Conservation (phyloP, 2,797 vertebrate species). For the Hippoglossus hippoglossus region DNA sequence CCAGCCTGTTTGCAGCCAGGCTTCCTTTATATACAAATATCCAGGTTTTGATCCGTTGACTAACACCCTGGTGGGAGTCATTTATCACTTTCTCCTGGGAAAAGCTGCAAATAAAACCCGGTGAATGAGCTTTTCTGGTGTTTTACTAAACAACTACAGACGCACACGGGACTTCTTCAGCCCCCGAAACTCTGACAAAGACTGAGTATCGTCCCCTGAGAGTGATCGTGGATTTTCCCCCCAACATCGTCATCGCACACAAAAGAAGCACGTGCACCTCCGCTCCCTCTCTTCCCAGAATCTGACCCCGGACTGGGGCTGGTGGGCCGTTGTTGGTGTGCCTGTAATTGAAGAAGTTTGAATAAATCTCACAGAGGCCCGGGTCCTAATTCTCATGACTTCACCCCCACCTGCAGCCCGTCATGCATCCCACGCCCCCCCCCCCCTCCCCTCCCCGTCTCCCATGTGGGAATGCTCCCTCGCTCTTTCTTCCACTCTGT, state of each 20-base stretch:
- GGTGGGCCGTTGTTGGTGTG: constrained; percentile 33
- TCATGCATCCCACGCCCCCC: constrained; percentile 33
- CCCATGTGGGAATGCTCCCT: constrained; percentile 65
- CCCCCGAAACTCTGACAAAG: constrained; percentile 21
- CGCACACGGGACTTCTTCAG: too few species aligned
- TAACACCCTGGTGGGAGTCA: constrained; percentile 44
- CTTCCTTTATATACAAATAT: constrained; percentile 36
- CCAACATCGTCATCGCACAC: constrained; percentile 30
- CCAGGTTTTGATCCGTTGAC: constrained; percentile 30
- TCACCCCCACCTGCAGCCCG: constrained; percentile 49
- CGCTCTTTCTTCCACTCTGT: constrained; percentile 72
- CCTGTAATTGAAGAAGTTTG: constrained; percentile 52
- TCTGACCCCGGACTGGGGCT: constrained; percentile 41
- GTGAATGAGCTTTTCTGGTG: constrained; percentile 6
- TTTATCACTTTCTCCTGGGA: constrained; percentile 20
- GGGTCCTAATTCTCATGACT: constrained; percentile 73
- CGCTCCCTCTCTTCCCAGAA: constrained; percentile 50
- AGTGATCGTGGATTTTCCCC: constrained; percentile 37
- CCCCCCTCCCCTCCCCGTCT: constrained; percentile 20
- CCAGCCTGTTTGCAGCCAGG: constrained; percentile 36
- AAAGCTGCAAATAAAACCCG: constrained; percentile 23
- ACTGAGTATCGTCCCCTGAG: background rate
- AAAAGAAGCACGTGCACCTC: constrained; percentile 33
- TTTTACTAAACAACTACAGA: constrained; percentile 7
- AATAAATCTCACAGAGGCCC: constrained; percentile 56